Conservation (phyloP, 2,797 vertebrate genomes). For the Phoxinus dragarum region DNA sequence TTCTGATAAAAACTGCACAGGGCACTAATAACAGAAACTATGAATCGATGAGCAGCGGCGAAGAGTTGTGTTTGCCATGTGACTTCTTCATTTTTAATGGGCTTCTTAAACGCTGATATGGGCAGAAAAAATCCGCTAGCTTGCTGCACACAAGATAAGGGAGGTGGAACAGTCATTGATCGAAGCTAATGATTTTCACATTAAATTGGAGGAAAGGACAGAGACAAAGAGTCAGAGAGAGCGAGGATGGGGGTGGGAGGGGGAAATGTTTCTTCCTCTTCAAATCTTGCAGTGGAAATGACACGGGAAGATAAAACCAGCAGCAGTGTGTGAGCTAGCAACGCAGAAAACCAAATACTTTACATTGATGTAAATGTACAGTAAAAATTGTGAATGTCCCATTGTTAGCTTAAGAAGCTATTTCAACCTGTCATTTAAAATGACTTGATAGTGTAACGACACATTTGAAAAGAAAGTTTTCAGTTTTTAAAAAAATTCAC, state of each 20-base stretch:
- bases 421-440: neutral
- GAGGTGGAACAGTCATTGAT: constrained; percentile 44
- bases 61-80: constrained; percentile 34
- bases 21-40: constrained; percentile 17
- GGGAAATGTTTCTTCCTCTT: constrained; percentile 30
- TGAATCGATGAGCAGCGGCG: constrained; percentile 23
- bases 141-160: constrained; percentile 24
- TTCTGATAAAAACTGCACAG: constrained; percentile 32
- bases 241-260: neutral
- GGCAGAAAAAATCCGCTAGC: constrained; percentile 21
- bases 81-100: constrained; percentile 41
- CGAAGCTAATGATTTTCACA: constrained; percentile 51
- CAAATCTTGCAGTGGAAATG: constrained; percentile 23
- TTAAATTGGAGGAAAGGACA: constrained; percentile 46
- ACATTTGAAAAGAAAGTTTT: neutral
- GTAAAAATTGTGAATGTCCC: neutral
- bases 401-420: neutral
- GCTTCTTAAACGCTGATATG: constrained; percentile 43
- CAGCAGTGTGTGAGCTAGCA: neutral
- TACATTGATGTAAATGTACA: neutral
- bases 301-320: neutral
- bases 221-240: constrained; percentile 36
- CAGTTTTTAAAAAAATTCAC: neutral
- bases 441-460: neutral
- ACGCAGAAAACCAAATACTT: neutral